Base-by-base conservation (phyloP, 2,113 vertebrate species). In the Limanda limanda region DNA sequence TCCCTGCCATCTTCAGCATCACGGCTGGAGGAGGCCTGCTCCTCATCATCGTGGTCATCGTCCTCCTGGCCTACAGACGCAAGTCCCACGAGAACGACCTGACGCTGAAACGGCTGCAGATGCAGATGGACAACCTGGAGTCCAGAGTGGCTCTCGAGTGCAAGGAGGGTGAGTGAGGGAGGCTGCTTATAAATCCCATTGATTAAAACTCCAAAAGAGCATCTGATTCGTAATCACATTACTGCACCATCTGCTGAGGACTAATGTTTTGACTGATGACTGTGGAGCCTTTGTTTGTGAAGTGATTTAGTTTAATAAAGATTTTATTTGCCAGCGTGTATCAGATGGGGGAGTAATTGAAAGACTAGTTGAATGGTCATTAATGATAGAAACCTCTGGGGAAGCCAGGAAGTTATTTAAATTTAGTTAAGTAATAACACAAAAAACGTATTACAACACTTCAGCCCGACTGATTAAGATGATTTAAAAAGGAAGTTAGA, bases 51-150 rank as follows among this genome's bases (percentile, higher is more conserved):
- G 98, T 99, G 87, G 92, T 99, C 90, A 95, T 98, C 0, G 98
- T 99, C 63, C 96, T 99, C 64, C 96, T 99, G 11, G 98, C 98
- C 90, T 99, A 99, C 93, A 97, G 98, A 57, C 96, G 97, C 74
- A 99, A 99, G 84, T 99, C 98, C 0, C 95, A 98, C 0, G 97
- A 99, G 91, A 99, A 98, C 1, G 97, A 99, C 90, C 96, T 99
- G 64, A 99, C 98, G 1, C 94, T 99, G 82, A 99, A 99, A 91
- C 92, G 98, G 56, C 94, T 99, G 80, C 98, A 99, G 89, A 98
- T 99, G 98, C 98, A 99, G 92, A 99, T 99, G 98, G 98, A 99
- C 95, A 99, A 98, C 69, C 94, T 99, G 82, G 98, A 99, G 89
- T 99, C 98, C 13, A 94, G 98, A 0, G 98, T 99, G 81, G 98